A percentile compares a stretch with the other conserved stretches of the same genome.
Conservation (phyloP, 2,888 invertebrate species). For the Furcula furcula region DNA sequence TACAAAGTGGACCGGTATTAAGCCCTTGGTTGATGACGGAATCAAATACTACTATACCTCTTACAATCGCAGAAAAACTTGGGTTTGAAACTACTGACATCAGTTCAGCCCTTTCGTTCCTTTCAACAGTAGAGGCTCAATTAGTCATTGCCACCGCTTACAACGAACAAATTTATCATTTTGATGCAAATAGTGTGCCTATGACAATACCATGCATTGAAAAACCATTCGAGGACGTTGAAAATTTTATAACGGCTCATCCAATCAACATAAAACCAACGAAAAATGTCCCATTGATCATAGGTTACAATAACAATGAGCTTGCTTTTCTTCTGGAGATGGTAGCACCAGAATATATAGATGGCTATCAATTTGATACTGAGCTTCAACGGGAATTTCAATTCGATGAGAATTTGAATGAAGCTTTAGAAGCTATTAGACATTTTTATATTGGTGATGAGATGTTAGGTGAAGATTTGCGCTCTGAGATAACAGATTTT, state of each 20-base stretch:
- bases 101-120: constrained; percentile 30
- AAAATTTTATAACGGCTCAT: constrained; percentile 16
- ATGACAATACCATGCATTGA: constrained; percentile 22
- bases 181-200: not conserved
- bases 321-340: not conserved
- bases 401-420: not conserved
- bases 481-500: constrained; percentile 11
- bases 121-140: constrained; percentile 14
- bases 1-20: constrained; percentile 37
- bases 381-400: not conserved
- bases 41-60: constrained; percentile 20
- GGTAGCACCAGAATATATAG: not conserved
- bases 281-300: constrained; percentile 13
- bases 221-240: constrained; percentile 14
- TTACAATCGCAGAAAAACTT: constrained; percentile 32
- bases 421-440: constrained; percentile 2
- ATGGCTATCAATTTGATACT: not conserved
- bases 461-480: constrained; percentile 4
- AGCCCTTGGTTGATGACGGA: constrained; percentile 18
- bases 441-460: constrained; percentile 22
- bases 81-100: constrained; percentile 31
- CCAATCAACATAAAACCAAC: constrained; percentile 15
- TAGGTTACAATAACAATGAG: constrained; percentile 12
- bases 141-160: constrained; percentile 10
- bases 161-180: not conserved